Evolutionary conservation across 2,797 vertebrate species (phyloP).

Genomic region (Neosilurus hyrtlii): DNA sequence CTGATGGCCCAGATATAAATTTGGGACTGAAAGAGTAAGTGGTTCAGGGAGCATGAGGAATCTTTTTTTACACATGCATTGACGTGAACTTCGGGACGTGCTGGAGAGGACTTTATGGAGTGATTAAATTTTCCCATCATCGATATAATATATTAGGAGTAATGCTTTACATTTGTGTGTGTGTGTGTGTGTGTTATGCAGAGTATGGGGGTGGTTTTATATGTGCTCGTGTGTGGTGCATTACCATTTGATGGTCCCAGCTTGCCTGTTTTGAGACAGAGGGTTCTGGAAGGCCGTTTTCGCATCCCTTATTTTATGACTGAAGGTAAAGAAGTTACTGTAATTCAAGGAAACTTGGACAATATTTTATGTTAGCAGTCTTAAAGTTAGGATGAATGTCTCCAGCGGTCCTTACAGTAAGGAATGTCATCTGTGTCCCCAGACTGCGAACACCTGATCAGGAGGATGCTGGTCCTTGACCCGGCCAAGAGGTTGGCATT

Average conservation of each 20-base stretch:
- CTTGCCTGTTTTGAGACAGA: constrained; percentile 90
- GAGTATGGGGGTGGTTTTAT: constrained; percentile 98
- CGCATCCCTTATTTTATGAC: constrained; percentile 99
- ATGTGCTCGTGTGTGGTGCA: constrained; percentile 93
- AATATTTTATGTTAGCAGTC: background rate
- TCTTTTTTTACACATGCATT: no score
- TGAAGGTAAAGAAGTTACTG: constrained; percentile 82
- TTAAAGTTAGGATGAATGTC: background rate
- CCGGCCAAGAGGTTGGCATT: constrained; percentile 90
- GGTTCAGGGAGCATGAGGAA: no score
- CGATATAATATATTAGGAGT: background rate
- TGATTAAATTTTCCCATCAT: no score
- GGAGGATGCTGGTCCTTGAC: constrained; percentile 95
- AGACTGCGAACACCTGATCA: constrained; percentile 98
- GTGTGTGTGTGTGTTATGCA: constrained; percentile 60
- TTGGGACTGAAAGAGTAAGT: no score
- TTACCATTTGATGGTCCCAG: constrained; percentile 95
- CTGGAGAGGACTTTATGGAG: no score
- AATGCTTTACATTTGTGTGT: constrained; percentile 18
- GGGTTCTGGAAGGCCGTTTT: constrained; percentile 96
- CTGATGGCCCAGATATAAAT: no score
- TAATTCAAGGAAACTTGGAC: background rate
- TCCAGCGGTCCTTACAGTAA: background rate
- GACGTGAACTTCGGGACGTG: no score
- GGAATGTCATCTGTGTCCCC: constrained; percentile 5